These are phyloP conservation scores for Blomia tropicalis DNA, from an alignment of 2,888 invertebrate species.

Conservation along the genomic window DNA sequence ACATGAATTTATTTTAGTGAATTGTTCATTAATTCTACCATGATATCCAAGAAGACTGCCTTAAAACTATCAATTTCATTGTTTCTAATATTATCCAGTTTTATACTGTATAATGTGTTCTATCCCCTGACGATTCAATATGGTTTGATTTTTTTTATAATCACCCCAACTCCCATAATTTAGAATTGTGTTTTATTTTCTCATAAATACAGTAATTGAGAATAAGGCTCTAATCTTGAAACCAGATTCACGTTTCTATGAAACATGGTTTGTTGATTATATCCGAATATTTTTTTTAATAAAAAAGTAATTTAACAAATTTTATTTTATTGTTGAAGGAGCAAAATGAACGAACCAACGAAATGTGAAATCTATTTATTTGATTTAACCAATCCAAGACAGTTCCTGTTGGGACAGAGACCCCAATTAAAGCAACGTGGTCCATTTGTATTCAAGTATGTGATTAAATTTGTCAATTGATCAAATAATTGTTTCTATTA, in stretches of 20 bases:
- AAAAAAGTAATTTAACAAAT: too few species aligned
- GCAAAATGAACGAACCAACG: not conserved
- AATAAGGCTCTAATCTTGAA: not conserved
- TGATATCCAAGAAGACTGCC: too few species aligned
- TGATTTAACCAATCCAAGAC: not conserved
- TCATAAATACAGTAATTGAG: not conserved
- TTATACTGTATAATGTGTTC: not conserved
- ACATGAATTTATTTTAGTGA: too few species aligned
- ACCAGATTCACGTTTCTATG: not conserved
- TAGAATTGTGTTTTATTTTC: not conserved
- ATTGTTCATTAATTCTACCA: too few species aligned
- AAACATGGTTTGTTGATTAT: not conserved
- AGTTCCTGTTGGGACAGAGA: not conserved
- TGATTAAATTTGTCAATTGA: not conserved
- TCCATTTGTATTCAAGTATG: not conserved
- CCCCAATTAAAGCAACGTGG: not conserved
- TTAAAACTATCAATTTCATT: too few species aligned
- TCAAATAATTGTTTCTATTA: not conserved
- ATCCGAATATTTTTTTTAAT: not conserved
- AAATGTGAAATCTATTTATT: not conserved
- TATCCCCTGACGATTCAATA: conserved; percentile 1
- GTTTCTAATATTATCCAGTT: not conserved
- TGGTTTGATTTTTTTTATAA: not conserved
- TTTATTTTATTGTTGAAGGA: not conserved
- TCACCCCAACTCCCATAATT: too few species aligned